Evolutionary conservation across 2,888 invertebrate species (phyloP), one percentile per base, ranked within the genome.

Genomic region (Drosophila dives): DNA sequence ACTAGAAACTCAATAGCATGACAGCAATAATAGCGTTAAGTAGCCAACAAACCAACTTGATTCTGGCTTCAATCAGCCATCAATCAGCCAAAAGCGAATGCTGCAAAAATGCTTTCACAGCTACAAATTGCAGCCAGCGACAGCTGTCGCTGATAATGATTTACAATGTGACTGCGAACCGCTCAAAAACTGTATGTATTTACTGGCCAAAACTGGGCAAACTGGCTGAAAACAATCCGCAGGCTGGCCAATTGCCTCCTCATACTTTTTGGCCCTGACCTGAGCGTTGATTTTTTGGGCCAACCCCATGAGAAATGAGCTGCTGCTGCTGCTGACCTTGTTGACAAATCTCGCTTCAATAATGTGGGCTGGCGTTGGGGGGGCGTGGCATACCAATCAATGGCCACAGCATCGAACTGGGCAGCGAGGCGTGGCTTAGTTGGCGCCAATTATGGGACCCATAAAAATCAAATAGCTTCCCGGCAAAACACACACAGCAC

Each of bases 401-500:
- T 74, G 69, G 68, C 79, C 78, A 80, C 73, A 78, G 70, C 75
- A 80, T 85, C 75, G 73, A 77, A 72, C 72, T 72, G 67, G 77
- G 54, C 74, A 80, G 54, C 72, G 50, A 63, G 79, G 73, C 83
- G 55, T 70, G 76, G 78, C 60, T 76, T 74, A 73, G 64, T 72
- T 81, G 86, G 71, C 86, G 85, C 83, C 89, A 86, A 86, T 89
- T 86, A 89, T 83, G 81, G 72, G 72, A 38, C 69, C 85, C 83
- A 86, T 86, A 86, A 88, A 89, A 80, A 81, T 77, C 72, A 54
- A 72, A 60, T 69, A 75, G 65, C 58, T 62, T 67, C 54, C 45
- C 64, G 53, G 53, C 58, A 11, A 38, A 34, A 12, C 33, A 38
- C 58, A 38, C 65, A 58, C 64, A 72, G 72, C 75, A 55, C 23